Evolutionary conservation across 2,888 invertebrate genomes (phyloP), one percentile per base, ranked within the genome.

Genomic region (Rosalia funebris): DNA sequence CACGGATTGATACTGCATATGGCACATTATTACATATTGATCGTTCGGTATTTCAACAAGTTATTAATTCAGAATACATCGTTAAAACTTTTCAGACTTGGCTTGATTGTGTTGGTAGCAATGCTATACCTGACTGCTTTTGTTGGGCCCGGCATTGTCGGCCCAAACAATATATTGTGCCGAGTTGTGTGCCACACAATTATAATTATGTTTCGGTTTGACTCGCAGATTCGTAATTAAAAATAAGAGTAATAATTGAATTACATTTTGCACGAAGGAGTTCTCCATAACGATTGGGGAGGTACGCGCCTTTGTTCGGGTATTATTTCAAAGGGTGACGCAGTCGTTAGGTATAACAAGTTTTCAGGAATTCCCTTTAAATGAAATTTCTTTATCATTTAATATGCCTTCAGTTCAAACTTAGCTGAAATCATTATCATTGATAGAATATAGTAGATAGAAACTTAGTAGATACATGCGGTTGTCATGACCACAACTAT

Each of bases 31-130:
- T 73, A 71, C 72, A 71, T 79, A 80, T 80, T 75, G 80, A 79
- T 79, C 79, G 73, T 68, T 72, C 69, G 69, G 75, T 76, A 74
- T 78, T 78, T 76, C 76, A 75, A 77, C 80, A 79, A 81, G 80
- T 81, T 81, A 81, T 81, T 81, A 80, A 80, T 79, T 76, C 78
- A 78, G 75, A 79, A 81, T 81, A 81, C 80, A 79, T 81, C 81
- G 81, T 81, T 81, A 81, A 81, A 81, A 80, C 79, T 80, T 81
- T 81, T 81, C 80, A 81, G 79, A 81, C 80, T 81, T 77, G 79
- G 77, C 75, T 76, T 74, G 76, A 79, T 80, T 80, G 77, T 78
- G 73, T 72, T 71, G 76, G 72, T 72, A 79, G 77, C 76, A 77
- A 74, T 76, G 76, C 77, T 71, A 78, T 79, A 80, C 79, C 79